These are phyloP conservation scores for Pteromalus puparum DNA, from an alignment of 1,140 invertebrate genomes.

Conservation along the genomic window DNA sequence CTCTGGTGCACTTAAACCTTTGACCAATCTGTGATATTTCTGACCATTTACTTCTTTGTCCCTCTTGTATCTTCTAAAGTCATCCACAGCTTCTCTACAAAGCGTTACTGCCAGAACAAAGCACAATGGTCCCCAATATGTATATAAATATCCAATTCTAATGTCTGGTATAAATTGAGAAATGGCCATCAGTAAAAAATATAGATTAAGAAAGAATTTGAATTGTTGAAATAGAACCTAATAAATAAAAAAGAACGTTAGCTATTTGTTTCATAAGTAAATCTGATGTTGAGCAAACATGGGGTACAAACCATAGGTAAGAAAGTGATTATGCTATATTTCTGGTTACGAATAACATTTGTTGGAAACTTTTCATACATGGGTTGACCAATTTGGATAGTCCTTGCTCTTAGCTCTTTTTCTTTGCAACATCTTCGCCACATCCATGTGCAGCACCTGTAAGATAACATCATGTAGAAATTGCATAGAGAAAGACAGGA, in stretches of 20 bases:
- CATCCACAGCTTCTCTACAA: constrained; percentile 97
- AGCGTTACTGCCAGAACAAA: constrained; percentile 98
- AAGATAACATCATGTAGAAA: constrained; percentile 61
- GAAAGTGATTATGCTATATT: constrained; percentile 99
- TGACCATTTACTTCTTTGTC: constrained; percentile 97
- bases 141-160: constrained; percentile 97
- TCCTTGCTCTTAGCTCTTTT: constrained; percentile 80
- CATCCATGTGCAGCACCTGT: constrained; percentile 80
- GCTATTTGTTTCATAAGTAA: neutral
- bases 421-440: constrained; percentile 83
- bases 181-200: constrained; percentile 98
- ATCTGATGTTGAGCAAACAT: neutral
- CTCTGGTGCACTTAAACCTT: constrained; percentile 73
- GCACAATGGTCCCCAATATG: constrained; percentile 98
- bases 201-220: constrained; percentile 98
- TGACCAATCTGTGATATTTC: constrained; percentile 84
- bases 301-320: constrained; percentile 89
- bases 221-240: constrained; percentile 98
- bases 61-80: constrained; percentile 91
- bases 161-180: constrained; percentile 98
- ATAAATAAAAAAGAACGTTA: constrained; percentile 70
- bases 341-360: constrained; percentile 99
- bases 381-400: constrained; percentile 80
- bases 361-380: constrained; percentile 89
- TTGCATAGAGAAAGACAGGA: neutral